Conservation (phyloP, 2,888 invertebrate genomes). For the Hirtodrosophila trivittata region DNA sequence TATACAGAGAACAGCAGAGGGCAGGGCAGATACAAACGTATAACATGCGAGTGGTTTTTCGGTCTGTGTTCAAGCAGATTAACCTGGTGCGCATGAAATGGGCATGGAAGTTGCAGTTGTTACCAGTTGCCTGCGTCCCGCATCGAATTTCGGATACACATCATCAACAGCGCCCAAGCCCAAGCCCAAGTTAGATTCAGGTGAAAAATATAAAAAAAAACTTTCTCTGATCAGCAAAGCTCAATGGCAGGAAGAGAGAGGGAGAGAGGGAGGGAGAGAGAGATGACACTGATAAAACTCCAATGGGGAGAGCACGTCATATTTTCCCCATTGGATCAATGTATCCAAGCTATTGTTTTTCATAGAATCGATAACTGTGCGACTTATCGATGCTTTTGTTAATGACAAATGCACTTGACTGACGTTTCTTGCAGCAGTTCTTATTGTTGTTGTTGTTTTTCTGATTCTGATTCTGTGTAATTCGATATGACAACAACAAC, state of each 20-base stretch:
- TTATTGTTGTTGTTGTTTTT: constrained; percentile 17
- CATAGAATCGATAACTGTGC: constrained; percentile 25
- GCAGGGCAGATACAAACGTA: constrained; percentile 41
- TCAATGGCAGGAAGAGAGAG: not conserved
- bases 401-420: constrained; percentile 43
- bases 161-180: constrained; percentile 18
- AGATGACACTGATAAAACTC: constrained; percentile 33
- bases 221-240: constrained; percentile 53
- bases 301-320: constrained; percentile 5
- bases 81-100: constrained; percentile 41
- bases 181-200: constrained; percentile 24
- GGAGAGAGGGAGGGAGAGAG: not conserved
- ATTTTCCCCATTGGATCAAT: constrained; percentile 6
- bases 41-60: constrained; percentile 54
- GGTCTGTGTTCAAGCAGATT: constrained; percentile 53
- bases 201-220: constrained; percentile 28
- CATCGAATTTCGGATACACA: constrained; percentile 70
- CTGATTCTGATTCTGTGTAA: constrained; percentile 26
- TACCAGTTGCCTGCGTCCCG: constrained; percentile 52
- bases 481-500: constrained; percentile 36
- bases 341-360: not conserved
- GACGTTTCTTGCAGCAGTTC: not conserved
- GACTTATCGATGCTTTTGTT: constrained; percentile 34
- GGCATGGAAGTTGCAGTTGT: constrained; percentile 45
- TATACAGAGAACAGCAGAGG: constrained; percentile 35